A percentile compares a stretch with the other conserved stretches of the same genome.
Conservation (phyloP, 1,140 invertebrate species). For the Aphelenchoides fujianensis region DNA sequence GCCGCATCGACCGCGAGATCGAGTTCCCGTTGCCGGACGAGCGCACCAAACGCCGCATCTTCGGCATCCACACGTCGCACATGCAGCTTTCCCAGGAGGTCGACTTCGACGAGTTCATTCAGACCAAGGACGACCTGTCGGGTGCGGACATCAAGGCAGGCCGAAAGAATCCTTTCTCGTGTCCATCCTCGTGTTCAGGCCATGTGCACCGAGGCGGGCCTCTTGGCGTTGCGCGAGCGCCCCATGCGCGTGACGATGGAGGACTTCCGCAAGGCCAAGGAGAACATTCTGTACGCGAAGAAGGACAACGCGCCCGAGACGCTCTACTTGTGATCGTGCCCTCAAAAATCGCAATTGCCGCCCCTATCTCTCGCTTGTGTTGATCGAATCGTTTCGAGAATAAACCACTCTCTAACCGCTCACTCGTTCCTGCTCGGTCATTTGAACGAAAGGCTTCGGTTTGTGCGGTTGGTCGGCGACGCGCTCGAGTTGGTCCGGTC, state of each 20-base stretch:
- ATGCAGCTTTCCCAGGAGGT: conserved; percentile 98
- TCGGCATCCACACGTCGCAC: conserved; percentile 93
- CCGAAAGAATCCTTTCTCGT: conserved; percentile 16
- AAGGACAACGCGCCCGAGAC: conserved; percentile 99
- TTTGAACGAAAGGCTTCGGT: too few species aligned
- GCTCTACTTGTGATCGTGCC: conserved; percentile 95
- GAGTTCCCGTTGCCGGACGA: conserved; percentile 99
- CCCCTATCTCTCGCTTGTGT: too few species aligned
- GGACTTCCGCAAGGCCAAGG: conserved; percentile 98
- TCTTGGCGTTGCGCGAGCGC: conserved; percentile 92
- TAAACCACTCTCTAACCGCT: too few species aligned
- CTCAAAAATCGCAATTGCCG: too few species aligned
- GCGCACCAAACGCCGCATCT: conserved; percentile 95
- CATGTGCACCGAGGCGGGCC: conserved; percentile 96
- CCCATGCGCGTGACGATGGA: conserved; percentile 99
- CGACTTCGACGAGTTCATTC: conserved; percentile 92
- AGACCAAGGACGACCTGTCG: conserved; percentile 98
- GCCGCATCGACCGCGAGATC: conserved; percentile 97
- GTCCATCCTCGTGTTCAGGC: conserved; percentile 72
- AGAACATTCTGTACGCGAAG: conserved; percentile 98
- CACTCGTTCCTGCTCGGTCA: too few species aligned
- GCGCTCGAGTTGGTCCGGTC: too few species aligned
- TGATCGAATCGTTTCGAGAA: too few species aligned
- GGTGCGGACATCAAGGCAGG: conserved; percentile 79
- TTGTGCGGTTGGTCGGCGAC: too few species aligned